These are phyloP conservation scores for Scyliorhinus canicula DNA, from an alignment of 2,797 vertebrate species.

Conservation along the genomic window DNA sequence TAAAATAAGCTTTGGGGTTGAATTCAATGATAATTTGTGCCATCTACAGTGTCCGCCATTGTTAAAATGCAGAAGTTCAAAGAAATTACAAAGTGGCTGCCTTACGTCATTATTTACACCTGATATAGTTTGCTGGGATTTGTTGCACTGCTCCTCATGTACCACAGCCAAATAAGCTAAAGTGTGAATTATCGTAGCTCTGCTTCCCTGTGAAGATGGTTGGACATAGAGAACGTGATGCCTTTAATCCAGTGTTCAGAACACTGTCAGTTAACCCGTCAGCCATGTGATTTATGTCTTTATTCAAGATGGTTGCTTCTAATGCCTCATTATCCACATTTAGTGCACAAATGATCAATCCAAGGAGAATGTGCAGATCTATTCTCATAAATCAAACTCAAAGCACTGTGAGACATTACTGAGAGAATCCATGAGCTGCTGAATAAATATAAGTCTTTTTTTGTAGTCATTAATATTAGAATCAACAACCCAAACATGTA, in stretches of 20 bases:
- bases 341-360: background rate
- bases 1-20: too few relatives aligned
- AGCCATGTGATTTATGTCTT: background rate
- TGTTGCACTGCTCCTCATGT: background rate
- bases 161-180: background rate
- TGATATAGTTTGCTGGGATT: background rate
- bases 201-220: background rate
- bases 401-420: background rate
- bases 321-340: background rate
- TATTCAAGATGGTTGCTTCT: background rate
- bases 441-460: background rate
- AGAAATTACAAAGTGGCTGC: background rate
- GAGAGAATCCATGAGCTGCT: background rate
- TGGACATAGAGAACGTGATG: background rate
- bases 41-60: background rate
- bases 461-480: background rate
- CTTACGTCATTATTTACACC: background rate
- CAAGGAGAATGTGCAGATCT: background rate
- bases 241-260: background rate
- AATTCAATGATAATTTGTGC: background rate
- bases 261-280: background rate
- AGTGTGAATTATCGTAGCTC: background rate
- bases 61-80: background rate
- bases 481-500: background rate
- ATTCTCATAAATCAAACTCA: constrained; percentile 5